Percentiles rank a stretch among this genome's conserved stretches.
phyloP scores from a whole-genome alignment of 2,113 vertebrate species.

The Ivindomyrus marchei region DNA sequence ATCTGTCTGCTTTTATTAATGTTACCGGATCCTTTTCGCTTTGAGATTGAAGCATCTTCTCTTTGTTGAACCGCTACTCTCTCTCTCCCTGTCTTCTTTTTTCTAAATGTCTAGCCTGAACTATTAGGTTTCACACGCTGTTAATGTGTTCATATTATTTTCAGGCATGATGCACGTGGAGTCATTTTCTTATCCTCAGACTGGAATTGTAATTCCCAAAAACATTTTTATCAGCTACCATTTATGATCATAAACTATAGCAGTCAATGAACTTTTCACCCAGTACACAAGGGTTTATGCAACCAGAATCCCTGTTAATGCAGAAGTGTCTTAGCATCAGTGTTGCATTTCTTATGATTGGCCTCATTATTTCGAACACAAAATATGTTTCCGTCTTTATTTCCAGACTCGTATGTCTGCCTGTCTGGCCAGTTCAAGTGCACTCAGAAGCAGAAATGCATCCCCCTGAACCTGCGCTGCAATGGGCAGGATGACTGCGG shows the following conservation, averaged over 20 bases:
- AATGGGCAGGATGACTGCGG: slow-evolving; percentile 96
- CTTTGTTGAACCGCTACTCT: background rate
- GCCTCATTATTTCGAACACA: background rate
- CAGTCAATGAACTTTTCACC: background rate
- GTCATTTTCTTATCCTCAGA: background rate
- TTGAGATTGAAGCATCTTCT: background rate
- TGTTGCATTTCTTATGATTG: background rate
- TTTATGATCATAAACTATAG: background rate
- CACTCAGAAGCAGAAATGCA: slow-evolving; percentile 87
- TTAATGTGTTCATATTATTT: slow-evolving; percentile 3
- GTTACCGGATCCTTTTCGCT: background rate
- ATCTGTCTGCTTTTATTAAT: background rate
- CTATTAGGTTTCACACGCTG: background rate
- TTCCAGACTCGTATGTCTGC: slow-evolving; percentile 88
- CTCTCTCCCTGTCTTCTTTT: background rate
- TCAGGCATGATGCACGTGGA: background rate
- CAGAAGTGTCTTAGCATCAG: background rate
- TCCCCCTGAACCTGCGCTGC: slow-evolving; percentile 88
- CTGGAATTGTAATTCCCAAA: background rate
- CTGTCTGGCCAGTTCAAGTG: slow-evolving; percentile 96
- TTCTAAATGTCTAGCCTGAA: background rate
- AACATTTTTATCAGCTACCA: background rate
- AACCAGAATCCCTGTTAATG: background rate
- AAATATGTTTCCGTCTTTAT: background rate
- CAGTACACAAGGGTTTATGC: background rate